Conservation (phyloP, 2,888 invertebrate genomes). For the Calliopum simillimum region DNA sequence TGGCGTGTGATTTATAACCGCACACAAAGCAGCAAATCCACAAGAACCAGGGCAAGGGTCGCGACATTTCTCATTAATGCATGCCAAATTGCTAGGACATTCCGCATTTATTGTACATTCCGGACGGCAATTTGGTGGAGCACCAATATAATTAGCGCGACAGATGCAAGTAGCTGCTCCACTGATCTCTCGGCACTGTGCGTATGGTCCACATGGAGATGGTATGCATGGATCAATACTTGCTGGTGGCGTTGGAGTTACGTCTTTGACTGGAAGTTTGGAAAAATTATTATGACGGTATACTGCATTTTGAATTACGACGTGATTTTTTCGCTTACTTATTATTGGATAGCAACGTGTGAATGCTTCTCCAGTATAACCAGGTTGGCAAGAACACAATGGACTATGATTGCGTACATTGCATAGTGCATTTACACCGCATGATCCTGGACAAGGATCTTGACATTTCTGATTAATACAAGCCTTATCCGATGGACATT, state of each 20-base stretch:
- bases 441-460: constrained; percentile 83
- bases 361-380: constrained; percentile 84
- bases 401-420: constrained; percentile 86
- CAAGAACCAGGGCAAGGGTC: constrained; percentile 85
- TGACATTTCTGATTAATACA: constrained; percentile 82
- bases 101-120: constrained; percentile 83
- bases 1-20: constrained; percentile 81
- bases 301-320: background rate
- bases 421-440: constrained; percentile 83
- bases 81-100: constrained; percentile 78
- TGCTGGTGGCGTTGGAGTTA: constrained; percentile 57
- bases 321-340: constrained; percentile 67
- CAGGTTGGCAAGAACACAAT: constrained; percentile 79
- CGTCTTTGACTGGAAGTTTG: constrained; percentile 38
- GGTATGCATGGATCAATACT: constrained; percentile 77
- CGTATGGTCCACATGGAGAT: constrained; percentile 83
- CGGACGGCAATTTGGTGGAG: constrained; percentile 82
- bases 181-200: constrained; percentile 77
- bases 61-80: constrained; percentile 78
- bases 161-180: constrained; percentile 80
- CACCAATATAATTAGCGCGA: constrained; percentile 76
- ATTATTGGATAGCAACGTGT: constrained; percentile 73
- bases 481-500: constrained; percentile 80
- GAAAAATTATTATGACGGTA: background rate
- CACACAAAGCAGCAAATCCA: constrained; percentile 78